These are phyloP conservation scores for Ictalurus furcatus DNA, from an alignment of 2,113 vertebrate species.

Conservation along the genomic window DNA sequence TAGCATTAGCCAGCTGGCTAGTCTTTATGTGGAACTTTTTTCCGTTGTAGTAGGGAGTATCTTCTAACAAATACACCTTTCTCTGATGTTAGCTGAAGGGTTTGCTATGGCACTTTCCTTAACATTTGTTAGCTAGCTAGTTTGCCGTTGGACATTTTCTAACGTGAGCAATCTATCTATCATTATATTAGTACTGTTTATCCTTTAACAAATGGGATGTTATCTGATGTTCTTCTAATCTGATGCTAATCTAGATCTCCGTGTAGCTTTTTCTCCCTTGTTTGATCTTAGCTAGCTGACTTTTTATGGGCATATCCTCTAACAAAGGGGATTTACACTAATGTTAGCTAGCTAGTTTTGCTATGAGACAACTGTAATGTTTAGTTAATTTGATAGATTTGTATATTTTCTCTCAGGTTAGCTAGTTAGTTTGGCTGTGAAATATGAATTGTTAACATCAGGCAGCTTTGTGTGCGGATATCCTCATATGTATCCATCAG, in stretches of 20 bases:
- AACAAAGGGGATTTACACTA: not conserved
- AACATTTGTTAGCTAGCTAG: not conserved
- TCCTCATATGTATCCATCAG: not conserved
- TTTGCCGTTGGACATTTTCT: not conserved
- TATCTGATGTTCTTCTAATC: not conserved
- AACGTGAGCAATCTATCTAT: not conserved
- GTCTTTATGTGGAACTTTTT: too few relatives aligned
- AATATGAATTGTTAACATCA: not conserved
- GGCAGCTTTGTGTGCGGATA: not conserved
- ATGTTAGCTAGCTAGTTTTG: constrained; percentile 4
- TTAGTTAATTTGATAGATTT: not conserved
- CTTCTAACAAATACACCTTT: not conserved
- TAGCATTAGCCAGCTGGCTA: not conserved
- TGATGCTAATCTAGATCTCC: not conserved
- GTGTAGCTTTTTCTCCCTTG: not conserved
- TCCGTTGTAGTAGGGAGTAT: not conserved
- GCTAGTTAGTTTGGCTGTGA: not conserved
- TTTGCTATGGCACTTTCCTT: not conserved
- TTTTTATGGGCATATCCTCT: not conserved
- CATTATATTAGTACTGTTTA: too few relatives aligned
- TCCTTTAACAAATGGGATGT: not conserved
- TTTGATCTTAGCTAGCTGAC: not conserved
- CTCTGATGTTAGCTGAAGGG: not conserved
- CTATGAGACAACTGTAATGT: not conserved
- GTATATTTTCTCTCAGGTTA: not conserved